phyloP scores from a whole-genome alignment of 2,113 vertebrate species.

The Terrapene triunguis region DNA sequence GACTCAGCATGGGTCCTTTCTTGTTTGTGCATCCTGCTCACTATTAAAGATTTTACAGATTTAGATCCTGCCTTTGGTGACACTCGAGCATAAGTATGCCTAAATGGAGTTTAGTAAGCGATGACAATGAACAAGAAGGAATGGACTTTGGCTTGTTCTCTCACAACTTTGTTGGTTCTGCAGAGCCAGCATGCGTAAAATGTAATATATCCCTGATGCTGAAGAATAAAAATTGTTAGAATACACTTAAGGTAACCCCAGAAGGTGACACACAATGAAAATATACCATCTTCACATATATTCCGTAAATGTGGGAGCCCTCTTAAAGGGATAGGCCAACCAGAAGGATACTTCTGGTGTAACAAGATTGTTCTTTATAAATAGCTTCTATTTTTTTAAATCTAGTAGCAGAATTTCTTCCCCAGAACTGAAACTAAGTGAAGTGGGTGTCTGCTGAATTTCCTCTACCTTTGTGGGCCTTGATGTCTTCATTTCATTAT shows the following conservation, averaged over 20 bases:
- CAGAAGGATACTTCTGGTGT: background rate
- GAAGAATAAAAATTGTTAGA: background rate
- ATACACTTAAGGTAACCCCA: background rate
- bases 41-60: background rate
- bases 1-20: background rate
- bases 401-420: background rate
- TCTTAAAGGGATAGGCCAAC: background rate
- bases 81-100: background rate
- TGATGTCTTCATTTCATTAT: background rate
- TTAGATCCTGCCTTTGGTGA: background rate
- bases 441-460: background rate
- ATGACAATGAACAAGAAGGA: background rate
- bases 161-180: background rate
- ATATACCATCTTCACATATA: accelerated
- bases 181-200: background rate
- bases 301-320: background rate
- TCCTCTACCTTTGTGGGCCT: background rate
- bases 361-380: background rate
- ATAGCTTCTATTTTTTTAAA: background rate
- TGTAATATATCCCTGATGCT: background rate
- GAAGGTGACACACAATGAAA: background rate
- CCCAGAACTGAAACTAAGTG: background rate
- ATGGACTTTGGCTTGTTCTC: background rate
- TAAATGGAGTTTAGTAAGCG: background rate
- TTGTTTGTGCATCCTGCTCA: background rate